Evolutionary conservation across 2,113 vertebrate species (phyloP).

Genomic region (Anhinga anhinga): DNA sequence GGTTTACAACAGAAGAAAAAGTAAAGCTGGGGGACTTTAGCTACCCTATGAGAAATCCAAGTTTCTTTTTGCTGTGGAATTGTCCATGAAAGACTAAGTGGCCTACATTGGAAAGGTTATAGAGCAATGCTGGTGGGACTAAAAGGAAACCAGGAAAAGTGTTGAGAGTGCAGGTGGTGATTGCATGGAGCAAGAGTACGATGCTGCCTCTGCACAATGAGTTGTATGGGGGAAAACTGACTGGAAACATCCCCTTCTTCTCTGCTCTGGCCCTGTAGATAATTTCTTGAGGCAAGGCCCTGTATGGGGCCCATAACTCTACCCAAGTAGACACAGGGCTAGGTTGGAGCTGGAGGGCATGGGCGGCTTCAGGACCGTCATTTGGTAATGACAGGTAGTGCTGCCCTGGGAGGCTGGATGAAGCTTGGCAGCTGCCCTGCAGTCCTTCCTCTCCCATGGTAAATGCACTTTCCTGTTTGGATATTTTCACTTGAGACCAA

Average conservation of each 20-base stretch:
- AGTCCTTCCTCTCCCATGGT: not conserved
- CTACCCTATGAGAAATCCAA: not conserved
- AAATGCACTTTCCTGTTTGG: not conserved
- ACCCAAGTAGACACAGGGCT: not conserved
- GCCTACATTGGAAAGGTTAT: not conserved
- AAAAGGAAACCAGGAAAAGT: not conserved
- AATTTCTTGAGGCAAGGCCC: not conserved
- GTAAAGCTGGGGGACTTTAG: not conserved
- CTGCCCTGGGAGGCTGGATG: accelerated
- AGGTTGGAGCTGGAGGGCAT: not conserved
- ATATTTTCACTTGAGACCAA: not conserved
- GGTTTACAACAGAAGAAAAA: not conserved
- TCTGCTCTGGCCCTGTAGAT: not conserved
- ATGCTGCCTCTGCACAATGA: not conserved
- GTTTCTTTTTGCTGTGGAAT: not conserved
- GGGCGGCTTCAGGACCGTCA: accelerated
- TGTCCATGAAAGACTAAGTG: not conserved
- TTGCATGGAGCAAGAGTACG: accelerated
- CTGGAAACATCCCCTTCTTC: accelerated
- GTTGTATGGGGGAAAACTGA: not conserved
- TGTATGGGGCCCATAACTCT: not conserved
- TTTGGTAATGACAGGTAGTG: not conserved
- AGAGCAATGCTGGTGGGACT: not conserved
- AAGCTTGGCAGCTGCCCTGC: not conserved
- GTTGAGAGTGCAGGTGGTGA: not conserved